Evolutionary conservation across 2,888 invertebrate species (phyloP), one percentile per base, ranked within the genome.

Genomic region (Pterobdella sp.): DNA sequence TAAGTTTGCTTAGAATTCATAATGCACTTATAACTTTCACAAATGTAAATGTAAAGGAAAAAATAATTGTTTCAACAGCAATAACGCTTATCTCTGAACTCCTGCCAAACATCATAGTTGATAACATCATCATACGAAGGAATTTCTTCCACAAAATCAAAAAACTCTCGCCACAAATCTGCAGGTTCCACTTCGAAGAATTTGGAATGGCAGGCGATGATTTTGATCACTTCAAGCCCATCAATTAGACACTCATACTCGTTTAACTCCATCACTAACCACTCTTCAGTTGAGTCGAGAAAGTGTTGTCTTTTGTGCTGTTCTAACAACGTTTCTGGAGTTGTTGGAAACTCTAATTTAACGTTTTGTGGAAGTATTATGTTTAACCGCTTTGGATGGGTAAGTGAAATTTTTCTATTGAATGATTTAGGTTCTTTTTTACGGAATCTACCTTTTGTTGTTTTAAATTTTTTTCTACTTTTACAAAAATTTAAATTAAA

Each of bases 61-160:
- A 14, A 26, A 22, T 7, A 63, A n/a, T 18, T 63, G 7, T 60
- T 26, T 73, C 49, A 73, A 29, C 73, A 73, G 18, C 74, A 72
- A 56, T 78, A 78, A 49, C 73, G 75, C 72, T 78, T 76, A 67
- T 78, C 77, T 2, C 77, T n/a, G 70, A 78, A 78, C 66, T 78
- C 77, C 72, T 77, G 78, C 78, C 78, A 78, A 26, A 77, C 75
- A 69, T 78, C 78, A 29, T 73, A 76, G 74, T 78, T 78, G 31
- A 78, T 76, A 35, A 78, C 73, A 36, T 78, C 77, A 65, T 78
- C 78, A 60, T 78, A 78, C 1, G 75, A 70, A 0, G 78, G 77
- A 64, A 77, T 73, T 7, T 75, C 76, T 32, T 78, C 77, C 26
- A 77, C 76, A 64, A 75, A 78, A 49, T 77, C 75, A 37, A 78